Percentiles rank a stretch among this genome's conserved stretches.
Conservation (phyloP, 2,888 invertebrate species). For the Malthinus flaveolus region DNA sequence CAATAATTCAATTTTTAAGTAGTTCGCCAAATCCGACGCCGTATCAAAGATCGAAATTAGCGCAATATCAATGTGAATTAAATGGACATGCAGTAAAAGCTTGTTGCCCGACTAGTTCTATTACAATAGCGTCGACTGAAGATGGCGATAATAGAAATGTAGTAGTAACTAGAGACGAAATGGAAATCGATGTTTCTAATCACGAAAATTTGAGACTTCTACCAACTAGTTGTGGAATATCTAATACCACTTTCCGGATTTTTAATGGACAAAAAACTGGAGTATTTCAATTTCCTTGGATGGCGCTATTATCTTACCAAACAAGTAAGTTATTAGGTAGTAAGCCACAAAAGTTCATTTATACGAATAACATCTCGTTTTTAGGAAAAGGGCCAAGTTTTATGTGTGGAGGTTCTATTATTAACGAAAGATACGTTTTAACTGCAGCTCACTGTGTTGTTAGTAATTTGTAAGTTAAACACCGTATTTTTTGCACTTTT, state of each 20-base stretch:
- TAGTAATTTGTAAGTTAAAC: slow-evolving; percentile 37
- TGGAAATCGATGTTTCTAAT: neutral
- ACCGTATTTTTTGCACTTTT: slow-evolving; percentile 39
- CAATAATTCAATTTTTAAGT: slow-evolving; percentile 19
- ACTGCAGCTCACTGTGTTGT: slow-evolving; percentile 64
- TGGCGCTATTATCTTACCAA: slow-evolving; percentile 68
- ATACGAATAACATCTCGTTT: too few relatives aligned
- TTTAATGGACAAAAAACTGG: slow-evolving; percentile 60
- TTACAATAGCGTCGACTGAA: neutral
- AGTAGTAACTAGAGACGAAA: neutral
- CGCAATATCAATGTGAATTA: slow-evolving; percentile 1
- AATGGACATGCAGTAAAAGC: neutral
- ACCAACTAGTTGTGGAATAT: slow-evolving; percentile 7
- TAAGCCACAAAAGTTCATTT: neutral
- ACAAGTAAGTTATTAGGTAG: slow-evolving; percentile 24
- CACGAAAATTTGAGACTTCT: slow-evolving; percentile 7
- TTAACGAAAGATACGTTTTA: slow-evolving; percentile 59
- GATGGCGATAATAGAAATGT: too few relatives aligned
- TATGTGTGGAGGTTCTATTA: slow-evolving; percentile 58
- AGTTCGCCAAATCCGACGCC: neutral
- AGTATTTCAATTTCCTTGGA: slow-evolving; percentile 74
- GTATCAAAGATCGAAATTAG: neutral
- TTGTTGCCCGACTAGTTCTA: slow-evolving; percentile 1
- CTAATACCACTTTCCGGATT: neutral
- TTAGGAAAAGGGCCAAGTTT: slow-evolving; percentile 32